Percentiles rank a stretch among this genome's conserved stretches.
Conservation (phyloP, 2,797 vertebrate species). For the Poeciliopsis infans region DNA sequence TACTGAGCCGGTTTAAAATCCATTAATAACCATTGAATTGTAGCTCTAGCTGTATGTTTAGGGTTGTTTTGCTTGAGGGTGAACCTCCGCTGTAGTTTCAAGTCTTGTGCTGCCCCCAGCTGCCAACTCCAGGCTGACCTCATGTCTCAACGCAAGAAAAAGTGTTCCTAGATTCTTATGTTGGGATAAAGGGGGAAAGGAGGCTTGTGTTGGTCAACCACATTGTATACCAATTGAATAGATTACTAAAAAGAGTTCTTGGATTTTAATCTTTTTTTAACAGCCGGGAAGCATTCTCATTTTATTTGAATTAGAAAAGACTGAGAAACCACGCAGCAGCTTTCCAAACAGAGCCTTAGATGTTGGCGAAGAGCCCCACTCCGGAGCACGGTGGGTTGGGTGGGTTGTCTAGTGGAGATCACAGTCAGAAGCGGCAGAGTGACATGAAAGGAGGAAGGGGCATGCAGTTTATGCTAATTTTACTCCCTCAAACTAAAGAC, state of each 20-base stretch:
- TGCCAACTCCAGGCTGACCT: neutral
- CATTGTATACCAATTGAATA: neutral
- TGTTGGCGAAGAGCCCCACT: constrained; percentile 56
- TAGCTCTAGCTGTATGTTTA: neutral
- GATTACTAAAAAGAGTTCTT: neutral
- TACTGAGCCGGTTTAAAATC: neutral
- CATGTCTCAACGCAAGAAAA: neutral
- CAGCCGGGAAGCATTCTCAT: neutral
- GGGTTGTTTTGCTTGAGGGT: neutral
- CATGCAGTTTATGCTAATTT: constrained; percentile 97
- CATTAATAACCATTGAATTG: neutral
- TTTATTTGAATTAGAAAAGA: constrained; percentile 2
- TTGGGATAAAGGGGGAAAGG: neutral
- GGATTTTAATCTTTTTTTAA: neutral
- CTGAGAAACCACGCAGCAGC: constrained; percentile 33
- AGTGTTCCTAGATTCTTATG: neutral
- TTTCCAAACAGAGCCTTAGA: constrained; percentile 37
- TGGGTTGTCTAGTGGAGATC: constrained; percentile 85
- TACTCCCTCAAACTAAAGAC: constrained; percentile 94
- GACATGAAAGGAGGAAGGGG: constrained; percentile 68
- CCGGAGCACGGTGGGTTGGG: constrained; percentile 48
- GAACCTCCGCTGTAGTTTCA: neutral
- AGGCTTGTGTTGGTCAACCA: neutral
- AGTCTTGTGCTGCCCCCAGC: neutral
- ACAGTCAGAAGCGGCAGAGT: constrained; percentile 84